Percentiles rank a stretch among this genome's conserved stretches.
These are phyloP conservation scores for Astreopora myriophthalma DNA, from an alignment of 64 coral and sea anemone species.

Conservation along the genomic window DNA sequence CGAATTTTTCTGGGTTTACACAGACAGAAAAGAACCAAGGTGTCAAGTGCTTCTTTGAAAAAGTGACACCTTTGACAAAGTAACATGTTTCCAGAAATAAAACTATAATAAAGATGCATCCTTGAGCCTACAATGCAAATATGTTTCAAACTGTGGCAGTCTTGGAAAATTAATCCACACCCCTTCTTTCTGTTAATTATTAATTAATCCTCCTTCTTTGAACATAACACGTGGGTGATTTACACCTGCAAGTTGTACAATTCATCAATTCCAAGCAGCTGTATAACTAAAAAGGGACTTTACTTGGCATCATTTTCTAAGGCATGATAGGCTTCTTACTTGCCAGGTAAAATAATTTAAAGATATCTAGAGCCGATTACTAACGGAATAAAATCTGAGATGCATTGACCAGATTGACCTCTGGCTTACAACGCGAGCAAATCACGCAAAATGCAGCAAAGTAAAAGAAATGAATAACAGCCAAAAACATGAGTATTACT, in stretches of 20 bases:
- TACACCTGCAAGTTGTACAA: not conserved
- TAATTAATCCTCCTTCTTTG: not conserved
- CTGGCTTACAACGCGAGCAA: not conserved
- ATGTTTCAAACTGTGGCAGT: not conserved
- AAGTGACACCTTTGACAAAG: conserved; percentile 1
- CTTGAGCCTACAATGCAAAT: not conserved
- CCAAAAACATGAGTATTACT: no score
- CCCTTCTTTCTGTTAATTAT: not conserved
- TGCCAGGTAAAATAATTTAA: not conserved
- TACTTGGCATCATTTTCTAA: not conserved
- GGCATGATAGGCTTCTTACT: not conserved
- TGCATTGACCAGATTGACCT: not conserved
- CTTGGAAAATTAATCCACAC: not conserved
- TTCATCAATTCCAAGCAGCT: conserved; percentile 7
- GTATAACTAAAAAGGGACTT: not conserved
- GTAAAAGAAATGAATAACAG: not conserved
- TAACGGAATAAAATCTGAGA: not conserved
- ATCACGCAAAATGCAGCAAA: not conserved
- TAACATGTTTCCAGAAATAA: conserved; percentile 9
- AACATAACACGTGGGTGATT: not conserved
- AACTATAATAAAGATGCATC: not conserved
- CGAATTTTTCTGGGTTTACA: not conserved
- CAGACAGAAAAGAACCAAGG: not conserved
- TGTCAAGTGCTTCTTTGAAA: not conserved
- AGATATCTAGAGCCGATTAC: conserved; percentile 1